Conservation (phyloP, 2,113 vertebrate species). For the Rhinolophus sinicus region DNA sequence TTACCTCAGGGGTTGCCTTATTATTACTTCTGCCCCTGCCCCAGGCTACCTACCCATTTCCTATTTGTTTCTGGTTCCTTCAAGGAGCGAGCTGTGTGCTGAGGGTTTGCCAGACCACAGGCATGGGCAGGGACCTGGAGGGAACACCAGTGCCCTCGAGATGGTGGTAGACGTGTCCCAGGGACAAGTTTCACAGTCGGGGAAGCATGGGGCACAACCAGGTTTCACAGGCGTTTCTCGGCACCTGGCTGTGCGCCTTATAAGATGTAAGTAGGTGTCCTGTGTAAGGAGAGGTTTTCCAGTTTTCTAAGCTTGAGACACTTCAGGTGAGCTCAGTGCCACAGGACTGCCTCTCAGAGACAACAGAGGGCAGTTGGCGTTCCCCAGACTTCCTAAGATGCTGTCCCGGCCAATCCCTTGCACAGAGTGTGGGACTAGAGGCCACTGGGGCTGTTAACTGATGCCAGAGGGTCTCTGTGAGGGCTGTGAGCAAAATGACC, state of each 20-base stretch:
- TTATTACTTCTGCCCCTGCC: fast-evolving
- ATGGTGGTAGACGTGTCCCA: background rate
- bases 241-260: background rate
- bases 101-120: background rate
- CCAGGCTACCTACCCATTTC: fast-evolving
- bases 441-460: background rate
- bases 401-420: background rate
- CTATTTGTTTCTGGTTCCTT: background rate
- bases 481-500: background rate
- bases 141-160: background rate
- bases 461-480: background rate
- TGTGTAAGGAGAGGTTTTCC: background rate
- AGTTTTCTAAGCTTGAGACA: background rate
- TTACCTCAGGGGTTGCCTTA: background rate
- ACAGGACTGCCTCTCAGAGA: background rate
- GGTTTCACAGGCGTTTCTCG: background rate
- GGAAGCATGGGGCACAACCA: background rate
- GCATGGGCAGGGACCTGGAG: background rate
- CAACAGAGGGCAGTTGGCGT: background rate
- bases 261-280: background rate
- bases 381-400: fast-evolving
- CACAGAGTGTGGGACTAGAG: fast-evolving
- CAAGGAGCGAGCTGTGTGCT: background rate
- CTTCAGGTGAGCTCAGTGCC: background rate
- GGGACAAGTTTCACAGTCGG: background rate